Base-by-base conservation (phyloP, 2,888 invertebrate species). In the Archips xylosteana region DNA sequence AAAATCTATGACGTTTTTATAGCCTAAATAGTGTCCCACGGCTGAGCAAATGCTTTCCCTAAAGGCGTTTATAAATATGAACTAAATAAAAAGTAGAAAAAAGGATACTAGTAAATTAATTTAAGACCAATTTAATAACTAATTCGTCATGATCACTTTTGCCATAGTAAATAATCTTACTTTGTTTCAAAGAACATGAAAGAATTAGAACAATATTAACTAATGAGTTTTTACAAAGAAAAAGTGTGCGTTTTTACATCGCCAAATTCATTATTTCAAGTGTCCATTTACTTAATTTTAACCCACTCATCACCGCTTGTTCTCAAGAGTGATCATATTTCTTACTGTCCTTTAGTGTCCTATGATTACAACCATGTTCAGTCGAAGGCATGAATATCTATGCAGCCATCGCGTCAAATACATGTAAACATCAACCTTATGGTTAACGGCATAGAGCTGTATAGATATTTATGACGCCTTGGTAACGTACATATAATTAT, bases 211-310 rank as follows among this genome's bases (percentile, higher is more conserved):
- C 0, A 49, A 13, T 49, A n/a, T 49, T 49, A n/a, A 12, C 45
- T 45, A 1, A 45, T 12, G 10, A 45, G 45, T 49, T n/a, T 13
- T 13, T 12, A 45, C 3, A 9, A 42, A 42, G 42, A 42, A 12
- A 12, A 54, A 23, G 2, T 54, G 9, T 23, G 13, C 54, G 15
- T 54, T 54, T 54, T 0, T 2, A 54, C n/a, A 62, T 9, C 8
- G 42, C 45, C 3, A 12, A 62, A 9, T 62, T 62, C 62, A 62
- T 62, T 62, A 36, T 42, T 23, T 62, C 23, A 42, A 39, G 15
- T 61, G 42, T 61, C 61, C 42, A 42, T 61, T 61, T 36, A 10
- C 39, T 39, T 61, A 15, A 54, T 61, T 39, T 39, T 39, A 39
- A 39, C 39, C 39, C 5, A 5, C 5, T 39, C 6, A 39, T 5